These are phyloP conservation scores for Hyalella azteca DNA, from an alignment of 2,888 invertebrate species.

Conservation along the genomic window DNA sequence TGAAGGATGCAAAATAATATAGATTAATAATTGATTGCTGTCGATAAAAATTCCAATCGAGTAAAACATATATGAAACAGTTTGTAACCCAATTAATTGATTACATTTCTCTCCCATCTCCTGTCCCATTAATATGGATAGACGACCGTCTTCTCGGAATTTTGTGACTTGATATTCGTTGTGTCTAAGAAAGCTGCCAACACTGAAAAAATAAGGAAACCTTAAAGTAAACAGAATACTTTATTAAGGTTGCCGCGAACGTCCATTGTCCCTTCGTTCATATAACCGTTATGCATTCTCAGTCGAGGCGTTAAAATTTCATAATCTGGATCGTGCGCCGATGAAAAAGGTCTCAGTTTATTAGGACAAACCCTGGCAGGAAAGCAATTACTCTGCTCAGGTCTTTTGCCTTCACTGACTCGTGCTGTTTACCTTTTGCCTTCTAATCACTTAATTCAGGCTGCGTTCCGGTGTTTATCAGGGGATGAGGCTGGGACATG, in stretches of 20 bases:
- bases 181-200: no score
- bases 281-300: not conserved
- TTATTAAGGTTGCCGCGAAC: not conserved
- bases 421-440: constrained; percentile 26
- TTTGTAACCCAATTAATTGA: no score
- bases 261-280: not conserved
- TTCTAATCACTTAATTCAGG: constrained; percentile 36
- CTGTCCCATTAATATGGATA: no score
- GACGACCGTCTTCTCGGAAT: no score
- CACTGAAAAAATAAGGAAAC: not conserved
- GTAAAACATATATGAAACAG: no score
- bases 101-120: no score
- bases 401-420: constrained; percentile 19
- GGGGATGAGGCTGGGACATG: constrained; percentile 18
- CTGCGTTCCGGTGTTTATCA: constrained; percentile 28
- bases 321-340: not conserved
- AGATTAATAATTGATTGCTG: no score
- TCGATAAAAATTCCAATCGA: no score
- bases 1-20: no score
- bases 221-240: not conserved
- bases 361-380: not conserved
- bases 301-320: not conserved
- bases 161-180: no score
- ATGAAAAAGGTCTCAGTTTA: constrained; percentile 16
- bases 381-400: constrained; percentile 30